Percentiles rank a stretch among this genome's conserved stretches.
Evolutionary conservation across 2,888 invertebrate genomes (phyloP).

Genomic region (Piscicola geometra): DNA sequence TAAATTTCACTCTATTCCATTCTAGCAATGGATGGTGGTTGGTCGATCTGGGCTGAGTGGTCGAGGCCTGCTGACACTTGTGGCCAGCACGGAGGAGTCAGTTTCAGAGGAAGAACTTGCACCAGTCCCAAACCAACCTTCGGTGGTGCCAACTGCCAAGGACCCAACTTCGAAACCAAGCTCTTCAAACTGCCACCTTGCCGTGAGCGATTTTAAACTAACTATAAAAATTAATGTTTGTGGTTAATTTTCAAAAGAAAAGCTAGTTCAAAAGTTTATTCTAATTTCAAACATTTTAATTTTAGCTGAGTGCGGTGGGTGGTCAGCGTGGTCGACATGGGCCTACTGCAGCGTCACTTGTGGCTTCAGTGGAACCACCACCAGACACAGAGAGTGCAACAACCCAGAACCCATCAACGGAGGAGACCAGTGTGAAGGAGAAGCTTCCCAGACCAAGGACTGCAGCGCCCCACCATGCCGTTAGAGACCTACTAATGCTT

Average conservation of each 20-base stretch:
- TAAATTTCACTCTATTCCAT: background rate
- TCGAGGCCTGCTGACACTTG: slow-evolving; percentile 38
- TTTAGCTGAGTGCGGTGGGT: slow-evolving; percentile 38
- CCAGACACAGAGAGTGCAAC: slow-evolving; percentile 37
- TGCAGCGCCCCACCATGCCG: slow-evolving; percentile 37
- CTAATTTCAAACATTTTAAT: background rate
- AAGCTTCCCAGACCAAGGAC: slow-evolving; percentile 30
- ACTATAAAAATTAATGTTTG: background rate
- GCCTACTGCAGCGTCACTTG: slow-evolving; percentile 39
- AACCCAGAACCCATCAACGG: slow-evolving; percentile 39
- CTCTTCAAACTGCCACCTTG: slow-evolving; percentile 17
- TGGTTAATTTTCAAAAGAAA: background rate
- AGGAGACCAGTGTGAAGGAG: slow-evolving; percentile 38
- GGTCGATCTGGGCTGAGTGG: slow-evolving; percentile 39
- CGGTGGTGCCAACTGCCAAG: slow-evolving; percentile 37
- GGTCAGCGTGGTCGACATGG: slow-evolving; percentile 39
- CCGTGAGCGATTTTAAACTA: slow-evolving; percentile 16
- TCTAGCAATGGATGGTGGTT: slow-evolving; percentile 37
- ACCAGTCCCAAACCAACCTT: slow-evolving; percentile 35
- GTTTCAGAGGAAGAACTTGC: slow-evolving; percentile 21
- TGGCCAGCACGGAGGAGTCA: slow-evolving; percentile 33
- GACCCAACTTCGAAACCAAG: slow-evolving; percentile 18
- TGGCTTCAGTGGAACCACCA: slow-evolving; percentile 31
- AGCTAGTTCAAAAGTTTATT: background rate
- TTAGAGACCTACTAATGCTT: too few species aligned